A percentile compares a stretch with the other conserved stretches of the same genome.
phyloP scores from a whole-genome alignment of 2,888 invertebrate species.

The Aelia acuminata region DNA sequence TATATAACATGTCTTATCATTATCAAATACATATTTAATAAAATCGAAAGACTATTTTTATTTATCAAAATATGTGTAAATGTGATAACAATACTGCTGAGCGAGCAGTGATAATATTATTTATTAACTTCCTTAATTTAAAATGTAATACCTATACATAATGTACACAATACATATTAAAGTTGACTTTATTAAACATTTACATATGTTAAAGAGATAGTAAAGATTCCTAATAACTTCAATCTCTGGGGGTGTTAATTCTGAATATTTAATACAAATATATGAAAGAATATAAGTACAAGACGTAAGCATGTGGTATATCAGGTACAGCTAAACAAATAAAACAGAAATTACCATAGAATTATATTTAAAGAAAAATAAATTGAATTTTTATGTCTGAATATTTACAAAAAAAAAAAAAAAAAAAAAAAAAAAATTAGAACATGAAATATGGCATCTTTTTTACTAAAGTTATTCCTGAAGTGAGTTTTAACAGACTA shows the following conservation, averaged over 20 bases:
- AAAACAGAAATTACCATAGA: not conserved
- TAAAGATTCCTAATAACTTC: constrained; percentile 39
- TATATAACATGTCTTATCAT: constrained; percentile 44
- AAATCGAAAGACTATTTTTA: constrained; percentile 53
- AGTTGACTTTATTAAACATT: constrained; percentile 43
- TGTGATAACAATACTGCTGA: constrained; percentile 53
- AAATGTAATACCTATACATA: constrained; percentile 57
- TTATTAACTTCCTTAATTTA: constrained; percentile 51
- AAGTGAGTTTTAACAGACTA: constrained; percentile 11
- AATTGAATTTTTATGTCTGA: not conserved
- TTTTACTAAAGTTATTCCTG: constrained; percentile 33
- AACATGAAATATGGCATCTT: constrained; percentile 10
- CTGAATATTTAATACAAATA: constrained; percentile 19
- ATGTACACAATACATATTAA: constrained; percentile 57
- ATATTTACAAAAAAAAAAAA: constrained; percentile 43
- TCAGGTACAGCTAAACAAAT: constrained; percentile 9
- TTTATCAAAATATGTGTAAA: constrained; percentile 57
- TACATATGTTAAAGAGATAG: constrained; percentile 27
- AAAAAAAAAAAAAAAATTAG: constrained; percentile 20
- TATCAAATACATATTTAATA: constrained; percentile 55
- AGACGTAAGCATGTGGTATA: not conserved
- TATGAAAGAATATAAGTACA: constrained; percentile 17
- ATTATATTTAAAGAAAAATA: not conserved
- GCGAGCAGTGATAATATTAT: constrained; percentile 46
- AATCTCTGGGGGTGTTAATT: not conserved